Evolutionary conservation across 2,888 invertebrate genomes (phyloP).

Genomic region (Sinohyriopsis cumingii): DNA sequence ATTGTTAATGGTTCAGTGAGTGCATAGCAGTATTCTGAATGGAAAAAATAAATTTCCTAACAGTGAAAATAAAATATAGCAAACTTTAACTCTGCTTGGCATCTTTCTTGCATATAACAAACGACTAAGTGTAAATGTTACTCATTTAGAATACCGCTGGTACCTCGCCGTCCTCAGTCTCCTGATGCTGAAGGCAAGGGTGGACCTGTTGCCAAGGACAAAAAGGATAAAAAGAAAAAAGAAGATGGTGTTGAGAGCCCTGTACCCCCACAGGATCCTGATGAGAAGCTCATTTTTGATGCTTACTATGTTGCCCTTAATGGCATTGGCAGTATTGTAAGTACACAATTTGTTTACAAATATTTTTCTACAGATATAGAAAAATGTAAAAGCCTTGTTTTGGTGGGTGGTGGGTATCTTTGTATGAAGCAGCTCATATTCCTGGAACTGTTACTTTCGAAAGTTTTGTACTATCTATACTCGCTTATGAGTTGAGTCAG

Average conservation of each 20-base stretch:
- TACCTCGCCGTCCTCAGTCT: slow-evolving; percentile 64
- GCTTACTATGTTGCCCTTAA: slow-evolving; percentile 52
- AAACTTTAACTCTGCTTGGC: not conserved
- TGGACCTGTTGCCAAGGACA: slow-evolving; percentile 52
- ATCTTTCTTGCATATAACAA: not conserved
- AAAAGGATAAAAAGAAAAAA: slow-evolving; percentile 57
- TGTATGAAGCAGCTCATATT: too few relatives aligned
- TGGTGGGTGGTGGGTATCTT: too few relatives aligned
- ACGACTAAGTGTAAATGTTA: not conserved
- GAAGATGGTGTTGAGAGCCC: slow-evolving; percentile 61
- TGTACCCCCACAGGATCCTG: slow-evolving; percentile 62
- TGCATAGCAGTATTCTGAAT: too few relatives aligned
- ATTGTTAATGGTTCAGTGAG: too few relatives aligned
- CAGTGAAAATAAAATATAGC: too few relatives aligned
- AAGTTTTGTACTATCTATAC: too few relatives aligned
- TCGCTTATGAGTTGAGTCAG: too few relatives aligned
- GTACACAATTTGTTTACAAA: slow-evolving; percentile 21
- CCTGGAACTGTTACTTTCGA: too few relatives aligned
- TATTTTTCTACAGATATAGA: too few relatives aligned
- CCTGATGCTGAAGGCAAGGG: slow-evolving; percentile 63
- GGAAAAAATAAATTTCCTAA: too few relatives aligned
- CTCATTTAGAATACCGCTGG: slow-evolving; percentile 64
- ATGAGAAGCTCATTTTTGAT: slow-evolving; percentile 68
- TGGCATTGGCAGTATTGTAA: slow-evolving; percentile 62
- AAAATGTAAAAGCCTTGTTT: too few relatives aligned